These are phyloP conservation scores for Xestoiulus laeticollis DNA, from an alignment of 2,888 invertebrate genomes.

Conservation along the genomic window DNA sequence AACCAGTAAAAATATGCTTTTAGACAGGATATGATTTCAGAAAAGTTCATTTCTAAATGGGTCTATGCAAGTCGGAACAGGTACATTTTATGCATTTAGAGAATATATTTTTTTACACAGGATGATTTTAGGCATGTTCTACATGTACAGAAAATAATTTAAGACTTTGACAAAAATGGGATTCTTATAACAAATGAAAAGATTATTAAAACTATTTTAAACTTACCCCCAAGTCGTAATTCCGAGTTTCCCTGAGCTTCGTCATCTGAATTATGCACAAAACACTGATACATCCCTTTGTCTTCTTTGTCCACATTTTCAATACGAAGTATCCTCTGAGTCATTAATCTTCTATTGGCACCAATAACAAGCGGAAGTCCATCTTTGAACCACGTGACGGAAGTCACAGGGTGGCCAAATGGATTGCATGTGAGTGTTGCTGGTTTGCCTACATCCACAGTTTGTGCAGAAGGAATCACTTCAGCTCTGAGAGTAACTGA, in stretches of 20 bases:
- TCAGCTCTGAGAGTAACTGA: constrained; percentile 52
- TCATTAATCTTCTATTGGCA: constrained; percentile 56
- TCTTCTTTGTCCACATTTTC: constrained; percentile 61
- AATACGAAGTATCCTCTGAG: constrained; percentile 59
- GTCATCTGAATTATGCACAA: constrained; percentile 60
- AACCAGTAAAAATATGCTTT: too few relatives aligned
- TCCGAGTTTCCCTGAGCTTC: constrained; percentile 63
- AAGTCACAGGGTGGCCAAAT: constrained; percentile 62
- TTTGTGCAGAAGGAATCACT: constrained; percentile 54
- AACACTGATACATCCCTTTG: constrained; percentile 65
- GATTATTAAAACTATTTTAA: neutral
- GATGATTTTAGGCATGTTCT: too few relatives aligned
- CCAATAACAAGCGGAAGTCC: constrained; percentile 60
- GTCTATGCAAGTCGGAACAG: too few relatives aligned
- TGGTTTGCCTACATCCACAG: constrained; percentile 62
- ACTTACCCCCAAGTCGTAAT: constrained; percentile 63
- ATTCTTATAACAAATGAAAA: neutral
- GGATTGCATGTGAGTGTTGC: constrained; percentile 63
- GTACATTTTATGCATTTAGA: too few relatives aligned
- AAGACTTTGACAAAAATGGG: too few relatives aligned
- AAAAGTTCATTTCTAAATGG: too few relatives aligned
- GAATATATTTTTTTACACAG: too few relatives aligned
- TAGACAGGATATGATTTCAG: too few relatives aligned
- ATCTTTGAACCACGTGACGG: constrained; percentile 63
- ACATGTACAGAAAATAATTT: too few relatives aligned